Evolutionary conservation across 2,888 invertebrate genomes (phyloP), one percentile per base, ranked within the genome.

Genomic region (Machimus rusticus): DNA sequence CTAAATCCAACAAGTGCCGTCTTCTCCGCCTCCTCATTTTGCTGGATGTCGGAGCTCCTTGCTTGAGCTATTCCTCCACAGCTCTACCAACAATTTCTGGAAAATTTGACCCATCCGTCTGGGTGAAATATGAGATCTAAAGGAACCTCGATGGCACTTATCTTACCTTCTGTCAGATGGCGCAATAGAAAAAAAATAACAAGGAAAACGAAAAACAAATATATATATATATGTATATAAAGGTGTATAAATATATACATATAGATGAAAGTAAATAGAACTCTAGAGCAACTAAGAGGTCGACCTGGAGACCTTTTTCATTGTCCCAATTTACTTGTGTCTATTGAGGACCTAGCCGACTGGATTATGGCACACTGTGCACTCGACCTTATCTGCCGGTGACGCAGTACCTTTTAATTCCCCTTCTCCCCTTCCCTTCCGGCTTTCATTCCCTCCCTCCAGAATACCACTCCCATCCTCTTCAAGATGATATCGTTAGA

Each of bases 1-100:
- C n/a, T 78, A 43, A 78, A 78, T 78, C 78, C 78, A 78, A 78
- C 78, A 78, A 78, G 78, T 78, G 78, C 78, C 78, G n/a, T 14
- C 19, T 34, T 14, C 19, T 34, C 37, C n/a, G 23, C 19, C n/a
- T 78, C n/a, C 39, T 39, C 39, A 39, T 12, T 39, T 39, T 39
- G 39, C 43, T 43, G 46, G 43, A 6, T 39, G 34, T 77, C 19
- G 39, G 23, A 66, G 23, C 28, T 28, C 0, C 51, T 66, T 66
- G 66, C 12, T 66, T 66, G 23, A 19, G 66, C 66, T 23, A 66
- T 66, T 23, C 66, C 28, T 19, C 28, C 1, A 9, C 23, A 57
- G 51, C 57, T 23, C 57, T 3, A 23, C 12, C 12, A 46, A 16
- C 66, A 66, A 66, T 66, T 66, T 28, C 66, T 66, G 14, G 28